Base-by-base conservation (phyloP, 2,113 vertebrate genomes). In the Erythrocercus mccallii region DNA sequence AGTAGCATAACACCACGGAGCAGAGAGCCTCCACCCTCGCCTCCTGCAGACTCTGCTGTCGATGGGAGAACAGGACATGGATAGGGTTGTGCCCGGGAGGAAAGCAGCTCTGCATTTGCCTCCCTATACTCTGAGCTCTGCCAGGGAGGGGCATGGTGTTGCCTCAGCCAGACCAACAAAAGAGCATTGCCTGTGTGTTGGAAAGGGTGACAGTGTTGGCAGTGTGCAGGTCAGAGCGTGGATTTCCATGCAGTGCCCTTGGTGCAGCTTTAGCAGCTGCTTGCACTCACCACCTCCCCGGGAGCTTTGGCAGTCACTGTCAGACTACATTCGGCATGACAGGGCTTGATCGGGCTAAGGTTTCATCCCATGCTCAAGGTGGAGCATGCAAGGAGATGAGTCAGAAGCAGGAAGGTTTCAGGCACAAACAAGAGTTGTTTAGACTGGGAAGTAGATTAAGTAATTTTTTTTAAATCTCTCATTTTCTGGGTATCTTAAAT, bases 221-320 rank as follows among this genome's bases (percentile, higher is more conserved):
- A 70, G 19, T 0, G 20, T 27, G 25, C 40, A 61, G 95, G 40
- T 18, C 88, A 90, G 79, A 47, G 60, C 44, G 13, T 20, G 78
- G 61, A 24, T 53, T 60, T 88, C 50, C 47, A 54, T 11, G 3
- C n/a, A 73, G 47, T 21, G 81, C 68, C 57, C 21, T 30, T 42
- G 3, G 3, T 15, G 57, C 10, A 10, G 89, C 40, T 80, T 90
- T 47, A 70, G 92, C 85, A 94, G 33, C 86, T 82, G 68, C 90
- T 79, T 56, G 83, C 22, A 24, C n/a, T 70, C 70, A 20, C 65
- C 65, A 25, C 57, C 64, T 86, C 72, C 74, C 81, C 12, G 11
- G 74, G 91, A 92, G 48, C 28, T 56, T 94, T 92, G 79, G 38
- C 44, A 93, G 80, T 31, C 57, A 30, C 66, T 95, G 95, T 96